Conservation (phyloP, 1,140 invertebrate species). For the Hirudo medicinalis region DNA sequence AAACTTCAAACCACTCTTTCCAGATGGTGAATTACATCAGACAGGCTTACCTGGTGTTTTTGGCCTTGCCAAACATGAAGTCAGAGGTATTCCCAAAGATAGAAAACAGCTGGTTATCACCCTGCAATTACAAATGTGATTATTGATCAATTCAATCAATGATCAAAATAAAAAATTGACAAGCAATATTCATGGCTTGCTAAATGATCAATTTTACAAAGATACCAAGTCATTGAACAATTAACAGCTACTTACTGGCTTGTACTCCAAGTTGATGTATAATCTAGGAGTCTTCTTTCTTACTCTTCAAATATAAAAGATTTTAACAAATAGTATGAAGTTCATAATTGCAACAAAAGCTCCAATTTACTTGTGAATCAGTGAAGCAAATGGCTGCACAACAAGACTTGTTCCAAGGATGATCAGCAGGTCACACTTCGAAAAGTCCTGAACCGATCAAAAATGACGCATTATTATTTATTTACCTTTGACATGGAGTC, state of each 20-base stretch:
- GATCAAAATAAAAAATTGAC: no score
- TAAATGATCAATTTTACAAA: no score
- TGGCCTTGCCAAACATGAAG: no score
- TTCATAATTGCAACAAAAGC: no score
- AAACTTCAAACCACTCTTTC: neutral
- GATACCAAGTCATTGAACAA: neutral
- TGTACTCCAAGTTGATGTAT: slow-evolving; percentile 1
- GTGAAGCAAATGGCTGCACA: slow-evolving; percentile 87
- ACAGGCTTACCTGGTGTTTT: no score
- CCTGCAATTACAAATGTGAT: no score
- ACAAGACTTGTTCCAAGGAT: slow-evolving; percentile 87
- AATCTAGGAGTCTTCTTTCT: neutral
- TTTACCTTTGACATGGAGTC: no score
- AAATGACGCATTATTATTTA: neutral
- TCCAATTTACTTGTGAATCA: slow-evolving; percentile 53
- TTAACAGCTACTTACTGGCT: neutral
- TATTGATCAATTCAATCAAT: neutral
- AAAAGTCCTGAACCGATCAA: slow-evolving; percentile 54
- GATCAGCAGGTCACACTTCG: slow-evolving; percentile 75
- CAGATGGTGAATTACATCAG: no score
- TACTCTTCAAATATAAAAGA: neutral
- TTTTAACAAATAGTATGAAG: neutral
- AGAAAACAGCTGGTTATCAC: no score
- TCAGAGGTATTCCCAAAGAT: no score
- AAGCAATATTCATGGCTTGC: no score